These are phyloP conservation scores for Epizoanthus illoricatus DNA, from an alignment of 92 coral and sea anemone species.

Conservation along the genomic window DNA sequence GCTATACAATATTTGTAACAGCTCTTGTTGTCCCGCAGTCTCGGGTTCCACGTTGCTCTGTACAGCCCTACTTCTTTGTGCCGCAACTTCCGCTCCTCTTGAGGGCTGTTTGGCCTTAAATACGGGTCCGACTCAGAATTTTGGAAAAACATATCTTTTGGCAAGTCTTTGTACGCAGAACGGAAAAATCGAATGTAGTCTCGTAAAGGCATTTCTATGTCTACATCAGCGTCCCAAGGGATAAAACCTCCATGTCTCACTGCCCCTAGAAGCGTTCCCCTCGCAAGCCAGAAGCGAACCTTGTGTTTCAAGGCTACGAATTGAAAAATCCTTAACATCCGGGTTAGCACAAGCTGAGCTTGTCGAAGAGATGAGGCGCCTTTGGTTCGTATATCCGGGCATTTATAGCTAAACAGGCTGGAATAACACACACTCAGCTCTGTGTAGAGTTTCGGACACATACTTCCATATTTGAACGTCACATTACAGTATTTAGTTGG, in stretches of 20 bases:
- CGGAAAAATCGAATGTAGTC: constrained; percentile 64
- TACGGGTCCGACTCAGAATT: constrained; percentile 57
- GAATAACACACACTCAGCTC: constrained; percentile 48
- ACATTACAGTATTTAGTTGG: constrained; percentile 10
- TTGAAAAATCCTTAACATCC: constrained; percentile 56
- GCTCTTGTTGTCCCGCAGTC: constrained; percentile 63
- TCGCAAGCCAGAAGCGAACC: constrained; percentile 56
- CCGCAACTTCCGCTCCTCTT: not conserved
- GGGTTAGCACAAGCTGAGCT: constrained; percentile 56
- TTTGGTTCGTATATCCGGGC: constrained; percentile 59
- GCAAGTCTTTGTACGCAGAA: constrained; percentile 53
- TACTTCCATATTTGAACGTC: constrained; percentile 43
- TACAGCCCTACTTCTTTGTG: constrained; percentile 56
- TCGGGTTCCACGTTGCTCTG: constrained; percentile 56
- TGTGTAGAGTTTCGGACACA: constrained; percentile 67
- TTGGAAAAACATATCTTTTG: constrained; percentile 65
- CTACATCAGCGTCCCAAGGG: constrained; percentile 74
- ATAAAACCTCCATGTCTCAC: constrained; percentile 72
- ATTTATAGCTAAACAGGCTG: constrained; percentile 33
- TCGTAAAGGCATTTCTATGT: constrained; percentile 58
- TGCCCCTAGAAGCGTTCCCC: constrained; percentile 69
- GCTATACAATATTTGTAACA: constrained; percentile 63
- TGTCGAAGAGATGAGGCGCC: constrained; percentile 43
- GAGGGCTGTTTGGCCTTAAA: constrained; percentile 44
- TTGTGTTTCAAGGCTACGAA: constrained; percentile 55